Conservation (phyloP, 2,113 vertebrate genomes). For the Centrocercus urophasianus region DNA sequence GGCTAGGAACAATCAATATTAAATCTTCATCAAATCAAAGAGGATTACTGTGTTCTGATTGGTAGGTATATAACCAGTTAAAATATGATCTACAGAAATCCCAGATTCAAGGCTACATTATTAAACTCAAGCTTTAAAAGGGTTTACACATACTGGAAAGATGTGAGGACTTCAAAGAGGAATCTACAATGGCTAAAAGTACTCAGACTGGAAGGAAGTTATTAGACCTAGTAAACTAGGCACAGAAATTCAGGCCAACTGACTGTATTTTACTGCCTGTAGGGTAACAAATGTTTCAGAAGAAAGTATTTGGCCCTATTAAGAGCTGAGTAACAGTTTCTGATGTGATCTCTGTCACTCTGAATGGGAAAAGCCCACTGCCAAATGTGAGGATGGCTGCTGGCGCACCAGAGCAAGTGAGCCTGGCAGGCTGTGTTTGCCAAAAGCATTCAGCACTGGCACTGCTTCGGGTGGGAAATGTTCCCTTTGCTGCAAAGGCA, state of each 20-base stretch:
- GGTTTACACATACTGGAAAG: background rate
- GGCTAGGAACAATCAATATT: background rate
- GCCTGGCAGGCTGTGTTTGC: background rate
- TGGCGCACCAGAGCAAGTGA: background rate
- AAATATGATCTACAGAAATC: background rate
- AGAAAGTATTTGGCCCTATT: background rate
- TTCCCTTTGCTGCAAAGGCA: background rate
- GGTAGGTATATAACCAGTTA: background rate
- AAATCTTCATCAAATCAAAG: background rate
- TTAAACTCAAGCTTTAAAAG: conserved; percentile 3
- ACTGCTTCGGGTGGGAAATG: background rate
- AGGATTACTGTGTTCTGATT: background rate
- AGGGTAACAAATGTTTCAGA: background rate
- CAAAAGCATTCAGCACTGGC: background rate
- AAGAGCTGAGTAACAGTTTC: background rate
- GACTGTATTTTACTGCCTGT: background rate
- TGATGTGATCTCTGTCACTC: background rate
- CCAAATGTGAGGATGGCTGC: background rate
- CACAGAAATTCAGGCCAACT: background rate
- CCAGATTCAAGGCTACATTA: background rate
- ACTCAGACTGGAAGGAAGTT: background rate
- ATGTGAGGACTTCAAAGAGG: background rate
- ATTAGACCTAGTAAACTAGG: background rate
- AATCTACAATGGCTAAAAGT: background rate
- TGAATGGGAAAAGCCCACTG: background rate